Base-by-base conservation (phyloP, 1,140 invertebrate species). In the Gonatopus flavifemur region DNA sequence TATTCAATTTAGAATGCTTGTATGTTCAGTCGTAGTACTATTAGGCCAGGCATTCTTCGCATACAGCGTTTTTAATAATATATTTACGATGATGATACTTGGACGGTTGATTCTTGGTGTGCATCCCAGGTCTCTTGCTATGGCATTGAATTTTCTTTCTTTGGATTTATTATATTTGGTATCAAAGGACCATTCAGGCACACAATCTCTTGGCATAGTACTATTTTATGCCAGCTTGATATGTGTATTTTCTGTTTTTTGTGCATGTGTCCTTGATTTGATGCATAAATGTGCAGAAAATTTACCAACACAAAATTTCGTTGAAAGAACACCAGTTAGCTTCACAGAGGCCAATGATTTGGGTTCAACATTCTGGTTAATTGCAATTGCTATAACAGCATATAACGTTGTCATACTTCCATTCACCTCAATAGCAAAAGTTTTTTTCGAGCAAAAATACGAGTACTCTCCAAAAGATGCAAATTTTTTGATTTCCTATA, bases 391-490 rank as follows among this genome's bases (percentile, higher is more conserved):
- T 50, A 98, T 94, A 80, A 90, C 98, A 4, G 83, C 88, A 2
- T 98, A 98, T 75, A 98, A 98, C 76, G 86, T 96, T 13, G 89
- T 94, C 4, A 94, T 98, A 55, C 98, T 98, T 72, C 95, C 96
- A 15, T 98, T 98, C 66, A 92, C 98, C 71, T 90, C 91, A 7
- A 74, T 98, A 25, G 96, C 92, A 75, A 90, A 96, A 72, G 86
- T 91, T 32, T 97, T 96, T 74, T 97, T 96, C 68, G 87, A 89
- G 67, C 81, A 87, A 54, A 94, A 95, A 70, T 98, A 89, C 69
- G 80, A 84, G 25, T 86, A 88, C 49, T 67, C 76, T 0, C 83
- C 88, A 10, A 79, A 82, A 37, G 70, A 84, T 50, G 94, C 96
- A 0, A 94, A 95, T 70, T 82, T 77, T 13, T 87, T 93, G 1